Base-by-base conservation (phyloP, 1,140 invertebrate genomes). In the Cydia splendana region DNA sequence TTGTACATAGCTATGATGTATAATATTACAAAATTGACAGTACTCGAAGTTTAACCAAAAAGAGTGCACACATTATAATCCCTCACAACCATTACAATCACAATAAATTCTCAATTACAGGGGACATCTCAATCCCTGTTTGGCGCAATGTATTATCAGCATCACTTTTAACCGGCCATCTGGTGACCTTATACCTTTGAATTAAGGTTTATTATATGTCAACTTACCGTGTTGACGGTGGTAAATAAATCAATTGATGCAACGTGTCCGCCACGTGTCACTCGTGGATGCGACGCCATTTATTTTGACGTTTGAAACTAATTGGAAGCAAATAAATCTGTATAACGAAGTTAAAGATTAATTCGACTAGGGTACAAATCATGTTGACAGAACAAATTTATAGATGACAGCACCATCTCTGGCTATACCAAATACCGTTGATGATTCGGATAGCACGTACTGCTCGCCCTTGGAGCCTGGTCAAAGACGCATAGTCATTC, bases 191-290 rank as follows among this genome's bases (percentile, higher is more conserved):
- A 42, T 10, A 2, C 4, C 38, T 42, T 0, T 42, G 38, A 9
- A 42, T 42, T 42, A 42, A 42, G 38, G 7, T 42, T 42, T 42
- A 42, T 42, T 42, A 42, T 42, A 0, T 2, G 1, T 9, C 9
- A 10, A 42, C 38, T 10, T 10, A 42, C 34, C 7, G 7, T 38
- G 45, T 45, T 45, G 45, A 45, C 45, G 2, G 0, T 48, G 45
- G 15, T 62, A 62, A 62, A 62, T 62, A 62, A 62, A 62, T 62
- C 57, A 62, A 62, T 62, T 62, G 57, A 62, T 24, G 57, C 57
- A 62, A 62, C 57, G 57, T 24, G 57, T 18, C 18, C 57, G 20
- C 57, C 57, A 62, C 57, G 57, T 24, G 57, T 62, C 57, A 62
- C 15, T 57, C 53, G 20, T 9, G 57, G 57, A 1, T 62, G 57